Evolutionary conservation across 2,888 invertebrate genomes (phyloP), one percentile per base, ranked within the genome.

Genomic region (Margaritifera margaritifera): DNA sequence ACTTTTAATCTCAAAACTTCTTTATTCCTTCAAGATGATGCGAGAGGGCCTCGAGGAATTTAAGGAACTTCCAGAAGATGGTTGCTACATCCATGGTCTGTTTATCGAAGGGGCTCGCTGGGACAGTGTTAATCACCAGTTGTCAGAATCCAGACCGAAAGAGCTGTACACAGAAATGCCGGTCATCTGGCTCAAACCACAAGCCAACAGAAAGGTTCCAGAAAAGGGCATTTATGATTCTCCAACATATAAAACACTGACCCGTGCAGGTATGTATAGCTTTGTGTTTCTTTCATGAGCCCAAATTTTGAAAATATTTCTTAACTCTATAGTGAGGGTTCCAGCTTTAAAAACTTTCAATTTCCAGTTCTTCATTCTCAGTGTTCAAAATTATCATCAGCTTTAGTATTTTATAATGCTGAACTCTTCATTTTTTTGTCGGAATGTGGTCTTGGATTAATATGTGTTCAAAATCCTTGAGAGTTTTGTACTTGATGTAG

Each of bases 111-210:
- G 90, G 0, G 87, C 89, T 3, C 78, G 88, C 31, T 90, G 90
- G 90, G 88, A 89, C 78, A 24, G 56, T 19, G 71, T 70, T 19
- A 74, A 72, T 54, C 72, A 81, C 64, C 74, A 79, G 65, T 81
- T 90, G 62, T 74, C 81, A 8, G 90, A 90, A 78, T 89, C 89
- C 2, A 68, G 81, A 31, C 89, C 89, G n/a, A 90, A 90, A 72
- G 89, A 90, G 66, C 83, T 90, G 55, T 90, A 85, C 82, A 94
- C 93, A 42, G 93, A 94, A 93, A 88, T 89, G 94, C 92, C 93
- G 2, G 92, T 92, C 27, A 91, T 95, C 64, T 93, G 93, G 92
- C 90, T 95, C 86, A 90, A 92, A 58, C 95, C 95, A 0, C 93
- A 93, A 81, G 92, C 93, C 77, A 90, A 92, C 80, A 93, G 94